These are phyloP conservation scores for Leptura quadrifasciata DNA, from an alignment of 2,888 invertebrate genomes.

Conservation along the genomic window DNA sequence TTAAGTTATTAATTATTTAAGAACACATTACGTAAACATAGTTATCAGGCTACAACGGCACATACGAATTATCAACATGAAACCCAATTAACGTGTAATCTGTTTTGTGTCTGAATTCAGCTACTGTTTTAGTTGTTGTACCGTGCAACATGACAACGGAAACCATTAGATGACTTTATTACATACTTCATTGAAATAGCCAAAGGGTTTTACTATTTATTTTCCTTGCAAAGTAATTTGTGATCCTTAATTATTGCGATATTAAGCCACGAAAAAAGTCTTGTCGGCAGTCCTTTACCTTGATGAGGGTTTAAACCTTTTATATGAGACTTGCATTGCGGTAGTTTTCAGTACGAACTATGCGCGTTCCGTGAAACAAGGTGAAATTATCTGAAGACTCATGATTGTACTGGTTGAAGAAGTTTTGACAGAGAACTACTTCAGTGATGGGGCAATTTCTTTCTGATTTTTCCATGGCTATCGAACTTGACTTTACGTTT, in stretches of 20 bases:
- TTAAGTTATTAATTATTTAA: slow-evolving; percentile 6
- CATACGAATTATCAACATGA: background rate
- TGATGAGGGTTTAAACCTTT: too few relatives aligned
- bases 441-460: too few relatives aligned
- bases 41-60: slow-evolving; percentile 1
- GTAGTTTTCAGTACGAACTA: too few relatives aligned
- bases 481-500: too few relatives aligned
- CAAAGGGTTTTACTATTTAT: background rate
- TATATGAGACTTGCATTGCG: too few relatives aligned
- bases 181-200: background rate
- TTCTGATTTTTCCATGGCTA: too few relatives aligned
- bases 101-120: background rate
- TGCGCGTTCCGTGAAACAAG: too few relatives aligned
- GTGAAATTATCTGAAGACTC: too few relatives aligned
- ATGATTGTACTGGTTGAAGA: too few relatives aligned
- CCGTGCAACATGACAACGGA: background rate
- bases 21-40: background rate
- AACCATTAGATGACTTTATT: background rate
- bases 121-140: background rate
- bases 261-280: background rate
- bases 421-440: too few relatives aligned
- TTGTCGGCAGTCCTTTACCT: background rate
- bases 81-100: background rate
- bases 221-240: background rate
- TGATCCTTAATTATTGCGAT: background rate